Evolutionary conservation across 2,113 vertebrate species (phyloP), one percentile per base, ranked within the genome.

Genomic region (Eudyptes chrysolophus): DNA sequence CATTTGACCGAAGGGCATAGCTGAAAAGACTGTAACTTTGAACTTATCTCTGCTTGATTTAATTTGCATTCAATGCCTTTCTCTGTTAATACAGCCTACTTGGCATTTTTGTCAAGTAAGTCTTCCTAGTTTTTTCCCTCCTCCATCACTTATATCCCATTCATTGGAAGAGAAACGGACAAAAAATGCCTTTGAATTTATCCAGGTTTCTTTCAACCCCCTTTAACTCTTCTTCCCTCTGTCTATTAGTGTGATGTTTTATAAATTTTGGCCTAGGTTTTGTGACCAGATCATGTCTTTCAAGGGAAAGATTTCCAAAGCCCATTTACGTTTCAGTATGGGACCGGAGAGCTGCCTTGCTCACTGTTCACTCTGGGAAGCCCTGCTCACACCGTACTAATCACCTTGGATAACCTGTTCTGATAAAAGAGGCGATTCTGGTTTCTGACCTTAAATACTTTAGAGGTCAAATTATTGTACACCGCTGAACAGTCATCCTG

Each of bases 341-440:
- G 38, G 48, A 72, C 36, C 6, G 6, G 58, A 48, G 29, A 52
- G 13, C 48, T 52, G 70, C 38, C n/a, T 46, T 12, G 58, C 54
- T 62, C 4, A 0, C 32, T 30, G 21, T 2, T 55, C 10, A 1
- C 32, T 9, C 11, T 2, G 32, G 22, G n/a, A 57, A 80, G 20
- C 11, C 0, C 0, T 0, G 9, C 55, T 49, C 26, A 3, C 1
- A 0, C n/a, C 5, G 0, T 18, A 16, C 34, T 42, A 36, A 27
- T 9, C 55, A 13, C 62, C n/a, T 57, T 26, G 34, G 26, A 6
- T 16, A 77, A 11, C 27, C 36, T 11, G 26, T 1, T 57, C 62
- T 25, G 68, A n/a, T 4, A 17, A 70, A 46, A 29, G 1, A 22
- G 11, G 12, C 0, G 0, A 10, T 16, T 34, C 79, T 49, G 27